Evolutionary conservation across 2,888 invertebrate species (phyloP).

Genomic region (Drosophila neoperkinsi): DNA sequence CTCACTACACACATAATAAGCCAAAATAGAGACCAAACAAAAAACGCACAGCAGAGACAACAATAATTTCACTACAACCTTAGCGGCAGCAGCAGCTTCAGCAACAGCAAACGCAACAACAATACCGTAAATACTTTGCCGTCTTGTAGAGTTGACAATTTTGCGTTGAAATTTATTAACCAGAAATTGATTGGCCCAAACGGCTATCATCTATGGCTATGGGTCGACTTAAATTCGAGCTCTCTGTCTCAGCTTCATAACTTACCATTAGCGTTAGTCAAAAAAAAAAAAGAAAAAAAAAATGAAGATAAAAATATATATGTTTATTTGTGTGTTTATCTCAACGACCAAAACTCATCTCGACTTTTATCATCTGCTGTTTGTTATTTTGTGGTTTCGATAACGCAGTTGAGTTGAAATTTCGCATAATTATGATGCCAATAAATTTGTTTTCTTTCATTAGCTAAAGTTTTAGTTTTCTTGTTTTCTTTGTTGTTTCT

Average conservation of each 20-base stretch:
- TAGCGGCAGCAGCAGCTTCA: slow-evolving; percentile 3
- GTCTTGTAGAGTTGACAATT: slow-evolving; percentile 61
- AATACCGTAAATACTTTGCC: slow-evolving; percentile 66
- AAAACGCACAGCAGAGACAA: slow-evolving; percentile 43
- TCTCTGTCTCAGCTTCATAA: slow-evolving; percentile 63
- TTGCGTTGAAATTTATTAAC: slow-evolving; percentile 78
- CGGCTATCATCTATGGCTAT: slow-evolving; percentile 71
- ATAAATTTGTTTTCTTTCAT: slow-evolving; percentile 82
- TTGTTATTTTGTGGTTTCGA: slow-evolving; percentile 50
- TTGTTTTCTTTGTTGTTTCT: slow-evolving; percentile 54
- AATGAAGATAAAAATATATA: slow-evolving; percentile 14
- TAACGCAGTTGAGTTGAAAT: slow-evolving; percentile 66
- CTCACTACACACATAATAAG: slow-evolving; percentile 60
- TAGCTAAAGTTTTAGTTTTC: slow-evolving; percentile 70
- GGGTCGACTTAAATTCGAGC: slow-evolving; percentile 19
- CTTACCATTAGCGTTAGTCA: slow-evolving; percentile 70
- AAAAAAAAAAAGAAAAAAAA: slow-evolving; percentile 31
- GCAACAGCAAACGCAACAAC: slow-evolving; percentile 40
- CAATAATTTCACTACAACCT: slow-evolving; percentile 58
- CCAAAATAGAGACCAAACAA: slow-evolving; percentile 28
- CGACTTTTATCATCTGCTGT: slow-evolving; percentile 48
- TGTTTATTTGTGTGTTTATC: slow-evolving; percentile 16
- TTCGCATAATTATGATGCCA: slow-evolving; percentile 81
- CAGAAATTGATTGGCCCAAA: slow-evolving; percentile 79
- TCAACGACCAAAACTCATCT: slow-evolving; percentile 39